Conservation (phyloP, 2,888 invertebrate species). For the Chromoteleia sp. region DNA sequence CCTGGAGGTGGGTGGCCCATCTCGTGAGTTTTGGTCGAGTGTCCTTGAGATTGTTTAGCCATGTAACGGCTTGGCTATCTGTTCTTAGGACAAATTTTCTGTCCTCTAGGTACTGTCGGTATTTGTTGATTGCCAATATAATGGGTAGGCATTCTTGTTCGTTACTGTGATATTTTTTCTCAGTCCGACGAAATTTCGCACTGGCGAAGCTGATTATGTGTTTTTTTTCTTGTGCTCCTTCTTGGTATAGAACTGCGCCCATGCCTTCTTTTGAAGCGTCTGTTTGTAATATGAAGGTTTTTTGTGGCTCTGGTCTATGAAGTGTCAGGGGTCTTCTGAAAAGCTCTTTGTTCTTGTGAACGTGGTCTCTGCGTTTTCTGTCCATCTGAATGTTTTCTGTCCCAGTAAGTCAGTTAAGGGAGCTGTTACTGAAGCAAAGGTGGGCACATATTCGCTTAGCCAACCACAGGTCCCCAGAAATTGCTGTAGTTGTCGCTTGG, state of each 20-base stretch:
- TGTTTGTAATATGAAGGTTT: slow-evolving; percentile 5
- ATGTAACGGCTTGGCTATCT: slow-evolving; percentile 12
- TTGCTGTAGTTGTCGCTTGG: slow-evolving; percentile 16
- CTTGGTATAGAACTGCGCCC: slow-evolving; percentile 18
- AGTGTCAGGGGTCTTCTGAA: slow-evolving; percentile 2
- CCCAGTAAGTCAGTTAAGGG: background rate
- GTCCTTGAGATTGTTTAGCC: slow-evolving; percentile 3
- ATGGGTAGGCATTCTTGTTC: slow-evolving; percentile 4
- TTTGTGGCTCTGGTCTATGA: slow-evolving; percentile 42
- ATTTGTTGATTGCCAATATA: slow-evolving; percentile 11
- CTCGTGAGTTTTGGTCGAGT: slow-evolving; percentile 32
- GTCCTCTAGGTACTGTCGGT: slow-evolving; percentile 5
- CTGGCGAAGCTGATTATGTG: slow-evolving; percentile 5
- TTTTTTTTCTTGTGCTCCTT: background rate
- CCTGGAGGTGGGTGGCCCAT: background rate
- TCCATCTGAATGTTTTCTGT: slow-evolving; percentile 32
- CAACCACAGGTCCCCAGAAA: slow-evolving; percentile 8
- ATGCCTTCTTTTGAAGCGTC: slow-evolving; percentile 9
- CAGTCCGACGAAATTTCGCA: slow-evolving; percentile 40
- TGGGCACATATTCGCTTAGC: background rate
- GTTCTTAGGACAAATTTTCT: background rate
- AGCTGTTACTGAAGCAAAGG: background rate
- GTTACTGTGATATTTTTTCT: slow-evolving; percentile 4
- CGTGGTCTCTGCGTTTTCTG: background rate
- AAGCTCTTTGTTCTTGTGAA: background rate